Evolutionary conservation across 1,140 invertebrate species (phyloP).

Genomic region (Megalopta genalis): DNA sequence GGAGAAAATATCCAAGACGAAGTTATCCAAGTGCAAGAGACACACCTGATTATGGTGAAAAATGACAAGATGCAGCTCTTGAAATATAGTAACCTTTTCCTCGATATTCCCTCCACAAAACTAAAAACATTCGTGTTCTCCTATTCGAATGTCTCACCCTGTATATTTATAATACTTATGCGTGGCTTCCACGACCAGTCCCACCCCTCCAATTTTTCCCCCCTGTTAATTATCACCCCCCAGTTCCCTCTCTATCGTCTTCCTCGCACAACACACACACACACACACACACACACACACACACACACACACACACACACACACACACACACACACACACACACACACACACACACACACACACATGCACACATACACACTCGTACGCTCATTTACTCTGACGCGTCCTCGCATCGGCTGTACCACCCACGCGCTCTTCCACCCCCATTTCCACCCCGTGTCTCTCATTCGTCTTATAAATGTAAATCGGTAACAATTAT

Average conservation of each 20-base stretch:
- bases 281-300: background rate
- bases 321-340: background rate
- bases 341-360: background rate
- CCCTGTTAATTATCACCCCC: background rate
- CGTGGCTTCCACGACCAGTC: background rate
- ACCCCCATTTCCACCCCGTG: background rate
- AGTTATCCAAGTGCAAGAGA: no score
- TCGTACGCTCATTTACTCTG: background rate
- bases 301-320: background rate
- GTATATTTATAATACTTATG: constrained; percentile 48
- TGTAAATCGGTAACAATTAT: constrained; percentile 65
- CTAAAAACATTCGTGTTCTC: no score
- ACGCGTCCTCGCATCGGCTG: background rate
- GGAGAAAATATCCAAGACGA: no score
- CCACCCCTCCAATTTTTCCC: background rate
- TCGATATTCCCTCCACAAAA: no score
- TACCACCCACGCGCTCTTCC: background rate
- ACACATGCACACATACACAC: background rate
- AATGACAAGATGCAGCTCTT: no score
- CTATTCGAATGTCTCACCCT: no score
- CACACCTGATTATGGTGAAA: no score
- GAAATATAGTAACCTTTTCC: no score
- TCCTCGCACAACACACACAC: no score
- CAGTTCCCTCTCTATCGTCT: background rate
- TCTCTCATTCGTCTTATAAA: constrained; percentile 49